phyloP scores from a whole-genome alignment of 2,888 invertebrate species.

The Andrena minutula region DNA sequence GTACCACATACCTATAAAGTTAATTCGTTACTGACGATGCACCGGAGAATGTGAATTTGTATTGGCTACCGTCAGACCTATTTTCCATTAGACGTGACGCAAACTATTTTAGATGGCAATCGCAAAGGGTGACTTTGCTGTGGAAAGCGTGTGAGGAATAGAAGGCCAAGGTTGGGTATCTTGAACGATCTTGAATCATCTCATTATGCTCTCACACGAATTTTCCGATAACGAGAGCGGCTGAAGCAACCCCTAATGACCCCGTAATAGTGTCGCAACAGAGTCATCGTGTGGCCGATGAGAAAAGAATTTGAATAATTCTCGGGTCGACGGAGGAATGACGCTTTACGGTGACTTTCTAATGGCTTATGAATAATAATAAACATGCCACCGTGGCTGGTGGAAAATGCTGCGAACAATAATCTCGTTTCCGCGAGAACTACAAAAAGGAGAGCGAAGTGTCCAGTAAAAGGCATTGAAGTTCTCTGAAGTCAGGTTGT shows the following conservation, averaged over 20 bases:
- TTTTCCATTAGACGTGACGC: too few species aligned
- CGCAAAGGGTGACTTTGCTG: not conserved
- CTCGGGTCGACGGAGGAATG: not conserved
- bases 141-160: not conserved
- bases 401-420: constrained; percentile 4
- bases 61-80: too few species aligned
- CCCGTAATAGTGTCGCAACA: not conserved
- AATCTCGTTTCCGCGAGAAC: not conserved
- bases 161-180: constrained; percentile 35
- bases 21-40: too few species aligned
- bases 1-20: too few species aligned
- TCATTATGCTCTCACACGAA: constrained; percentile 46
- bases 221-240: constrained; percentile 18
- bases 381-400: not conserved
- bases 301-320: constrained; percentile 18
- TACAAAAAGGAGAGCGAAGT: constrained; percentile 9
- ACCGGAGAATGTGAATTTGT: too few species aligned
- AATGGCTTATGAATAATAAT: not conserved
- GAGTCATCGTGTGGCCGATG: not conserved
- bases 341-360: not conserved
- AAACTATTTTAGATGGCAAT: not conserved
- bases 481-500: constrained; percentile 7
- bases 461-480: constrained; percentile 8
- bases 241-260: not conserved
- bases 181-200: constrained; percentile 10